phyloP scores from a whole-genome alignment of 2,113 vertebrate genomes.

The Tautogolabrus adspersus region DNA sequence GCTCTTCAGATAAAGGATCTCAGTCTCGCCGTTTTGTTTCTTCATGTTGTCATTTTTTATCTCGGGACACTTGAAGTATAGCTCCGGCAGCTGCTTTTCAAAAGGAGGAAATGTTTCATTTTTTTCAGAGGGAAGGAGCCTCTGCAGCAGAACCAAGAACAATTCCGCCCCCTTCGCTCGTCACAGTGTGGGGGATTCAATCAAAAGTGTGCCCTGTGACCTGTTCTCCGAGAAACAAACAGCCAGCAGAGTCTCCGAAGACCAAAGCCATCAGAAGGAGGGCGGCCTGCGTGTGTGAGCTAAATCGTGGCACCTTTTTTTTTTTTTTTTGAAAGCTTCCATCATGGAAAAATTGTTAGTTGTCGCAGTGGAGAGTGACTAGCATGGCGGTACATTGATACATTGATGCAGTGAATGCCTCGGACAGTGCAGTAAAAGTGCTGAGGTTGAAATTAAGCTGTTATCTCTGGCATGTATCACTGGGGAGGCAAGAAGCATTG shows the following conservation, averaged over 20 bases:
- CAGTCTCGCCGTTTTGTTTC: neutral
- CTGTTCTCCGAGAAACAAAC: conserved; percentile 72
- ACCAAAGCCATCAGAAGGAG: conserved; percentile 73
- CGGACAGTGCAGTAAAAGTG: conserved; percentile 78
- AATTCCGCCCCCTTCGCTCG: conserved; percentile 58
- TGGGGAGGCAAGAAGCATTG: conserved; percentile 63
- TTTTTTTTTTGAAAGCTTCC: conserved; percentile 57
- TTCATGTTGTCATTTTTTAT: neutral
- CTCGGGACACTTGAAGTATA: conserved; percentile 24
- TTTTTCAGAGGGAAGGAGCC: conserved; percentile 65
- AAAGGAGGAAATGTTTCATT: conserved; percentile 68
- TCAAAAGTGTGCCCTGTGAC: conserved; percentile 75
- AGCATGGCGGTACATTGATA: conserved; percentile 73
- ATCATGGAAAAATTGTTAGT: conserved; percentile 65
- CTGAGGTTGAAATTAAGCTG: conserved; percentile 80
- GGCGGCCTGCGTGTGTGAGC: conserved; percentile 50
- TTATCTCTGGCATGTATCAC: conserved; percentile 80
- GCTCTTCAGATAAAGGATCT: conserved; percentile 38
- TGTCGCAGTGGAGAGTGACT: conserved; percentile 79
- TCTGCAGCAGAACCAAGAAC: conserved; percentile 72
- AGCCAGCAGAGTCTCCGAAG: conserved; percentile 68
- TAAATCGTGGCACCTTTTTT: conserved; percentile 50
- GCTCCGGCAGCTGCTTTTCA: conserved; percentile 63
- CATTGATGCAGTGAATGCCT: conserved; percentile 72
- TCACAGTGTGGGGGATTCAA: conserved; percentile 75